Conservation (phyloP, 2,797 vertebrate genomes). For the Astyanax mexicanus region DNA sequence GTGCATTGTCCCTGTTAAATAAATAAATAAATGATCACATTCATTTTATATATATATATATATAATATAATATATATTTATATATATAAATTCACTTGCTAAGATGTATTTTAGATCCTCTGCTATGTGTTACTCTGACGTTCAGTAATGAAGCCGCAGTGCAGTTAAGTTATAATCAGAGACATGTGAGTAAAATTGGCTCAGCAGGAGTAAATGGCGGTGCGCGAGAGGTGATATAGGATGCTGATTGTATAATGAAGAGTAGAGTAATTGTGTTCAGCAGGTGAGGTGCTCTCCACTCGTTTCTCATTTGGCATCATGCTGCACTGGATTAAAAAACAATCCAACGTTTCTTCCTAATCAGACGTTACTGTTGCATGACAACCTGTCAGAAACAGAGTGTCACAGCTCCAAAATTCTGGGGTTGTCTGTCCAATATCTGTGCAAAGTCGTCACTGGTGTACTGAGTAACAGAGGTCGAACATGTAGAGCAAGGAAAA, state of each 20-base stretch:
- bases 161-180: neutral
- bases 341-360: neutral
- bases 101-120: no score
- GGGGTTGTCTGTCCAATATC: constrained; percentile 72
- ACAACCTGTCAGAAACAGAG: no score
- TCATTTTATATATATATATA: no score
- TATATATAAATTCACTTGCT: no score
- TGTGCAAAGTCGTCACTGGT: no score
- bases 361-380: neutral
- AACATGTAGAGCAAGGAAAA: no score
- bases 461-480: no score
- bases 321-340: neutral
- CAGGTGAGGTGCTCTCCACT: neutral
- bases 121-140: no score
- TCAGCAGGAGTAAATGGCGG: neutral
- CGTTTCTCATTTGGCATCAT: neutral
- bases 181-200: neutral
- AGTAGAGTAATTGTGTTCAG: neutral
- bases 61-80: no score
- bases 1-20: no score
- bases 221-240: neutral
- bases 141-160: neutral
- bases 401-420: constrained; percentile 66
- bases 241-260: neutral
- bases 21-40: no score